phyloP scores from a whole-genome alignment of 35 echinoderm and acorn worm species.

The Chiridota heheva region DNA sequence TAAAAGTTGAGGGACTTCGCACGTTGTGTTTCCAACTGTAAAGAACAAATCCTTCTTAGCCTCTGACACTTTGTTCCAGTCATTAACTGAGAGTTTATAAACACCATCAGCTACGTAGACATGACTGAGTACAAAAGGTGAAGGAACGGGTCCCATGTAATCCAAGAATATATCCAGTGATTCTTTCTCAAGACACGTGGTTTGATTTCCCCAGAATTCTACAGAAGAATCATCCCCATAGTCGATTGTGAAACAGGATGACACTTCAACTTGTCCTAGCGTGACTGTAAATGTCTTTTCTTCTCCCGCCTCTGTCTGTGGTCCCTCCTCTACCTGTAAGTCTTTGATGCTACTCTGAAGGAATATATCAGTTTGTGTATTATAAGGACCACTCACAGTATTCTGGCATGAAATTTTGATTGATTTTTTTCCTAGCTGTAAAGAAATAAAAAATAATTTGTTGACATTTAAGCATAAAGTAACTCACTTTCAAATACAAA shows the following conservation, averaged over 20 bases:
- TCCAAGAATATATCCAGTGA: not conserved
- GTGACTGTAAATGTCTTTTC: not conserved
- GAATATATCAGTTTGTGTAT: no score
- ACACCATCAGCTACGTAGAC: conserved; percentile 1
- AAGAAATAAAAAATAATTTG: no score
- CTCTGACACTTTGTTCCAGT: conserved; percentile 10
- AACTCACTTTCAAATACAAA: no score
- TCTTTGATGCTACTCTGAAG: conserved; percentile 26
- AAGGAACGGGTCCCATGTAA: not conserved
- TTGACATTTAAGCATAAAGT: no score
- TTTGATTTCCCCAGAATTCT: conserved; percentile 35
- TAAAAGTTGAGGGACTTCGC: conserved; percentile 15
- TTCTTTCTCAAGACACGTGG: not conserved
- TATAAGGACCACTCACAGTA: no score
- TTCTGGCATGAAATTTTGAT: no score
- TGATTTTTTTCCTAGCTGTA: no score
- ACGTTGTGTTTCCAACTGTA: conserved; percentile 12
- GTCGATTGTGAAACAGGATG: conserved; percentile 26
- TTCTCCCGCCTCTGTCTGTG: not conserved
- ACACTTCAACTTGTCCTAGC: conserved; percentile 7
- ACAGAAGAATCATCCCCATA: not conserved
- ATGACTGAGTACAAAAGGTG: not conserved
- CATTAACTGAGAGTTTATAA: not conserved
- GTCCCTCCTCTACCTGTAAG: conserved; percentile 5
- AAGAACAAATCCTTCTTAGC: conserved; percentile 23